Evolutionary conservation across 2,113 vertebrate species (phyloP), one percentile per base, ranked within the genome.

Genomic region (Muscicapa adusta): DNA sequence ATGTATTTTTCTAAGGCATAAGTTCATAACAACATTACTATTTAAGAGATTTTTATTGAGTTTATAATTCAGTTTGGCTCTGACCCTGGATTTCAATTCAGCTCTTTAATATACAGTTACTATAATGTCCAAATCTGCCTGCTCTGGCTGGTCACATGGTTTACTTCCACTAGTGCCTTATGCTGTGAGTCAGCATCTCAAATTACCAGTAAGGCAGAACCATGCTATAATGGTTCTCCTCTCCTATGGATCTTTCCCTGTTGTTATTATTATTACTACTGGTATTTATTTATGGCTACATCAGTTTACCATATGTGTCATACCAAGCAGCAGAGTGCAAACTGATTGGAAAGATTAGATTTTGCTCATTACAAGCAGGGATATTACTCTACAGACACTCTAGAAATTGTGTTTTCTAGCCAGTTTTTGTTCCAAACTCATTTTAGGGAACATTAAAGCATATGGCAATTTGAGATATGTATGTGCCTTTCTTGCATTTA

Each of bases 241-340:
- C 53, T 90, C 29, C 28, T 42, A 13, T 34, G 22, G 51, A 71
- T 38, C 42, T 82, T 88, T 62, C 5, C 20, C 31, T 26, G 26
- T 67, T 26, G 26, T 67, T 75, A 45, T 70, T 80, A 79, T 79
- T 94, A 62, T 67, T 85, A 40, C 56, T 77, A 36, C 13, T 86
- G 43, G 33, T 74, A 67, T 84, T 93, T 84, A 86, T 71, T 38
- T 80, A 86, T 77, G 57, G 53, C n/a, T 89, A 43, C 57, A 71
- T 84, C 83, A 89, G 53, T 81, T 88, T 92, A 84, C 94, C 72
- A 56, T 93, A 88, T 81, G 89, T 62, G 65, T 90, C 76, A 78
- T 81, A 81, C 57, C 1, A 8, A 81, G 58, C 18, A 77, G 54
- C 68, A 87, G 82, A 92, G 80, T 51, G 12, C 38, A 87, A 94